Evolutionary conservation across 1,140 invertebrate species (phyloP).

Genomic region (Leptinotarsa texana): DNA sequence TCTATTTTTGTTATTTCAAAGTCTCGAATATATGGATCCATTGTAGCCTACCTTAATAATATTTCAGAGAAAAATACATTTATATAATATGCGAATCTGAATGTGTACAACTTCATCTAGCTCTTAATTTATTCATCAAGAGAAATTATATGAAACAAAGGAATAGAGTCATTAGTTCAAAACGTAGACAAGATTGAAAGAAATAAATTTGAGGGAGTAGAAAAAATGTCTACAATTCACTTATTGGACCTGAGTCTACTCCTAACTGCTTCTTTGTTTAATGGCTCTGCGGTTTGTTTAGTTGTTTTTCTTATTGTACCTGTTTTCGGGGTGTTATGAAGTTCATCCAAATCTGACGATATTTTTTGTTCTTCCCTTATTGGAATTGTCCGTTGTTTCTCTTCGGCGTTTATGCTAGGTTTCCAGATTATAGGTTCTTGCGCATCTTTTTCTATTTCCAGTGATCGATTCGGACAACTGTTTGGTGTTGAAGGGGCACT

Average conservation of each 20-base stretch:
- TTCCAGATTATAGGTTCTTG: background rate
- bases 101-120: background rate
- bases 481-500: no score
- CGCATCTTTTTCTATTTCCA: no score
- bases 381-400: background rate
- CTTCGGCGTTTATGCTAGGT: background rate
- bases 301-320: constrained; percentile 6
- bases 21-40: no score
- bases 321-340: background rate
- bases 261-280: background rate
- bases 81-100: background rate
- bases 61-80: background rate
- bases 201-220: background rate
- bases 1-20: no score
- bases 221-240: background rate
- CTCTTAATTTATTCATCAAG: background rate
- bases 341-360: background rate
- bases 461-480: no score
- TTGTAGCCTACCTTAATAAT: background rate
- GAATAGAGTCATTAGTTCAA: background rate
- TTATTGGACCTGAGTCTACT: background rate
- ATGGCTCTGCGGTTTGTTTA: constrained; percentile 10
- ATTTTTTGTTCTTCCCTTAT: background rate
- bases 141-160: background rate
- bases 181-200: background rate